These are phyloP conservation scores for Patella caerulea DNA, from an alignment of 2,888 invertebrate genomes.

Conservation along the genomic window DNA sequence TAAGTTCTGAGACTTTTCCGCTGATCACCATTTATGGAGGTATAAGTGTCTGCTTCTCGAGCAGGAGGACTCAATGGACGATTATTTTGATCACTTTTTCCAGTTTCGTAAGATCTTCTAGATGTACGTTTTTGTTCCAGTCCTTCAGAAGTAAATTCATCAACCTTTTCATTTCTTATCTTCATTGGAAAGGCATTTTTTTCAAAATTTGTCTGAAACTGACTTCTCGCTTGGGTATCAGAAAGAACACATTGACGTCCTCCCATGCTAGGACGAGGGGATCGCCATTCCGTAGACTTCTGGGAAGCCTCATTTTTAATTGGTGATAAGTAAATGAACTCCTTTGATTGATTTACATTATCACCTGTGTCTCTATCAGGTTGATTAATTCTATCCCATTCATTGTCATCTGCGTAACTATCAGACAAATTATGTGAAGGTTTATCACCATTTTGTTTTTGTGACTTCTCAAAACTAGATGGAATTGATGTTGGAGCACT, in stretches of 20 bases:
- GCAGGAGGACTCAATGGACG: no score
- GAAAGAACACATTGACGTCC: conserved; percentile 14
- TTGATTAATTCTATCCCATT: background rate
- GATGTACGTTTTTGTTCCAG: background rate
- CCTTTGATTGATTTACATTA: background rate
- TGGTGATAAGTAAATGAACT: background rate
- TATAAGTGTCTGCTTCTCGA: no score
- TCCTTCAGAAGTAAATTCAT: background rate
- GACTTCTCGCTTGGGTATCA: background rate
- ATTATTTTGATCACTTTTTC: background rate
- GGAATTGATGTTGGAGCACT: background rate
- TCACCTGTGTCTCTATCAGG: background rate
- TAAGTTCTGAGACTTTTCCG: no score
- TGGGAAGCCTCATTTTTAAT: background rate
- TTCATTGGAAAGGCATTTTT: background rate
- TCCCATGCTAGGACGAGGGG: conserved; percentile 17
- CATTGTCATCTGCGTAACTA: background rate
- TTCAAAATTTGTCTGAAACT: background rate
- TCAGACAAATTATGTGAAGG: background rate
- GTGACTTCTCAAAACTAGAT: background rate
- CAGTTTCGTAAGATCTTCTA: conserved; percentile 6
- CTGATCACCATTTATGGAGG: no score
- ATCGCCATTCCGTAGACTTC: conserved; percentile 16
- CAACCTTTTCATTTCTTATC: background rate
- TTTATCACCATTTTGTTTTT: background rate